These are phyloP conservation scores for Misgurnus anguillicaudatus DNA, from an alignment of 2,113 vertebrate species.

Conservation along the genomic window DNA sequence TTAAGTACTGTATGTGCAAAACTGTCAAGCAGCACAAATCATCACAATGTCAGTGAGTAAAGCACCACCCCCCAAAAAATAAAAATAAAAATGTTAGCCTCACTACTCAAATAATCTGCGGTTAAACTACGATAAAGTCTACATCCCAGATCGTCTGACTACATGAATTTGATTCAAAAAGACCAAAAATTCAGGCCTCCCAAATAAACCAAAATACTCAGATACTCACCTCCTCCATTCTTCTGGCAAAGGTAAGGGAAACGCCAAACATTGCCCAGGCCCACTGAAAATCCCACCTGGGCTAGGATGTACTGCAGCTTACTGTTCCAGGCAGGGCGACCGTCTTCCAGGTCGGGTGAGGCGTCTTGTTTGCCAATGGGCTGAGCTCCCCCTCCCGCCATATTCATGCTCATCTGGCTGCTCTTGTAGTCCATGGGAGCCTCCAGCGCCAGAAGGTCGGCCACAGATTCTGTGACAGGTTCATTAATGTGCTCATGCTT, in stretches of 20 bases:
- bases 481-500: constrained; percentile 91
- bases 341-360: constrained; percentile 80
- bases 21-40: no score
- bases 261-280: constrained; percentile 96
- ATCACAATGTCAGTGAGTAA: no score
- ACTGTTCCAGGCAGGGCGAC: constrained; percentile 95
- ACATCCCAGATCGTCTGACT: neutral
- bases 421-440: constrained; percentile 96
- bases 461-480: constrained; percentile 96
- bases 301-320: constrained; percentile 98
- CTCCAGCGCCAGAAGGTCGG: constrained; percentile 92
- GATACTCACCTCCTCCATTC: constrained; percentile 91
- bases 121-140: no score
- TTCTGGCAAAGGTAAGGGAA: constrained; percentile 99
- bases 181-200: neutral
- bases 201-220: no score
- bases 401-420: constrained; percentile 87
- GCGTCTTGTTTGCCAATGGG: constrained; percentile 81
- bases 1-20: no score
- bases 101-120: no score
- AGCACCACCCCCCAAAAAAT: no score
- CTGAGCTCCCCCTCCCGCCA: constrained; percentile 71
- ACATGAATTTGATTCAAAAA: neutral
- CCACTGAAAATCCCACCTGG: constrained; percentile 96
- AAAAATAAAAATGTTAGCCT: no score